Base-by-base conservation (phyloP, 2,113 vertebrate genomes). In the Corvus moneduloides region DNA sequence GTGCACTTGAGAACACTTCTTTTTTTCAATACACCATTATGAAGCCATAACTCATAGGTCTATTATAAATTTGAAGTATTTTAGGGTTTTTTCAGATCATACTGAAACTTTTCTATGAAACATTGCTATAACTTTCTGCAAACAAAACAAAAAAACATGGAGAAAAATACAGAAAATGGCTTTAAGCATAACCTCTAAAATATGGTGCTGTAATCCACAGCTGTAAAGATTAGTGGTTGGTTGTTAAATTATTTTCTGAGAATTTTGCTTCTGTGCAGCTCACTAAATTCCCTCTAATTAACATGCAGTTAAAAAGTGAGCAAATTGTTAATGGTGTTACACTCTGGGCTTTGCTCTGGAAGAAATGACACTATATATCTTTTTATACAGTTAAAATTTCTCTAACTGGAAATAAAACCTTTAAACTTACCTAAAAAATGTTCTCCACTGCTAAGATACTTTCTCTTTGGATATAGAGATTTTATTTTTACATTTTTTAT, bases 211-310 rank as follows among this genome's bases (percentile, higher is more conserved):
- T 76, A 55, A 68, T 54, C 24, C 56, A 83, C 35, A 15, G 17
- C 55, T 90, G 24, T 80, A 74, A 96, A 84, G 84, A 95, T 95
- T 67, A 89, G 76, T 78, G 62, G 10, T 37, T 58, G 44, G 32
- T 5, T 87, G 43, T 78, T 96, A 85, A 91, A 95, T 85, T 75
- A 82, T 87, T 94, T 96, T 97, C 94, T 84, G 87, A 84, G 90
- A 69, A 91, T 93, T 94, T 93, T 10, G 83, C 71, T 94, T 97
- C 75, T 28, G 18, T 95, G 68, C 22, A 84, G 94, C 89, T 97
- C 82, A 75, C 83, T 97, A 95, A 97, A 90, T 95, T 94, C 73
- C 64, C 58, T 73, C 91, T 96, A 97, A 94, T 97, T 97, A 96
- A 74, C 59, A 95, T 74, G 91, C 85, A 90, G 93, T 95, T 95